phyloP scores from a whole-genome alignment of 2,113 vertebrate genomes.

The Catagonus wagneri region DNA sequence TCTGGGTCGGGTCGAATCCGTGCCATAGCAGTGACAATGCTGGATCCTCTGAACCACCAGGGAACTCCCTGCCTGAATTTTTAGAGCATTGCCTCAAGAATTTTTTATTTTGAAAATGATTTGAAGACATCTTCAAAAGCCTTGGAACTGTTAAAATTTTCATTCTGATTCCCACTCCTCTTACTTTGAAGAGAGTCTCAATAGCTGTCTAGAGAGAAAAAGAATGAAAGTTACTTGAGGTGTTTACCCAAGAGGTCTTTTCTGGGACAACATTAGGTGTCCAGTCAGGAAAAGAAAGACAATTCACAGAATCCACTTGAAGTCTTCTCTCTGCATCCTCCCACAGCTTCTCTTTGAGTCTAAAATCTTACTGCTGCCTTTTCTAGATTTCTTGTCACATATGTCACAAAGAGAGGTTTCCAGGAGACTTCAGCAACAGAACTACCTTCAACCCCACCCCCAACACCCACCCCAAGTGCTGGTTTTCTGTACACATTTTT shows the following conservation, averaged over 20 bases:
- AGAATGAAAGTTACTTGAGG: neutral
- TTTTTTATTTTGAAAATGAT: neutral
- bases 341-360: neutral
- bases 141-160: neutral
- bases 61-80: neutral
- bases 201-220: neutral
- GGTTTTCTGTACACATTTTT: neutral
- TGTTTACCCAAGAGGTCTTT: neutral
- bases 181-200: neutral
- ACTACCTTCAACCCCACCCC: neutral
- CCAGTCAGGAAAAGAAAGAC: constrained; percentile 22
- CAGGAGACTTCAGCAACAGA: neutral
- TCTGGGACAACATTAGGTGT: neutral
- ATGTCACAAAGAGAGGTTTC: neutral
- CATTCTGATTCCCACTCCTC: neutral
- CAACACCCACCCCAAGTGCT: neutral
- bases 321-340: neutral
- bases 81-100: neutral
- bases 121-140: constrained; percentile 42
- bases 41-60: no score
- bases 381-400: neutral
- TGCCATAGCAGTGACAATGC: no score
- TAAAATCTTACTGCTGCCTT: neutral
- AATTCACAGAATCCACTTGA: neutral
- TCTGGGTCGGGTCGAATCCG: no score